These are phyloP conservation scores for Aspidoscelis tigris DNA, from an alignment of 2,113 vertebrate genomes.

Conservation along the genomic window DNA sequence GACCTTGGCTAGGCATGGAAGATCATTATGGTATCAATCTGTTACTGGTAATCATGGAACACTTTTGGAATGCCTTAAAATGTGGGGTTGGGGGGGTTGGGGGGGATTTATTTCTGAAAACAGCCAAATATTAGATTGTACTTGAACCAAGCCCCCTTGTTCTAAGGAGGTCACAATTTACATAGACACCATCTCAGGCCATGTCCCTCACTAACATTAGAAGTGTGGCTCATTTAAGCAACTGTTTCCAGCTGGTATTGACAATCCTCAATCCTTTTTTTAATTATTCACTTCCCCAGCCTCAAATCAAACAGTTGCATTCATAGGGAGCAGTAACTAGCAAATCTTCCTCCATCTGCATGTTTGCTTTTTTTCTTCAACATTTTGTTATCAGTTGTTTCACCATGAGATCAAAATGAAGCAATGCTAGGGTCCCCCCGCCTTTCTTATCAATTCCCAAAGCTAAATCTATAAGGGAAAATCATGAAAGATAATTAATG, in stretches of 20 bases:
- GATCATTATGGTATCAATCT: background rate
- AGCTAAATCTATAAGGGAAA: background rate
- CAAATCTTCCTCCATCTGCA: background rate
- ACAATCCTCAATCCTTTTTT: background rate
- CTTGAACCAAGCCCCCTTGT: background rate
- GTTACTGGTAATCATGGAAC: background rate
- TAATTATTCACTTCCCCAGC: background rate
- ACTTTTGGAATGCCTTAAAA: background rate
- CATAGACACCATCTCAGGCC: background rate
- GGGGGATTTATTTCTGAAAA: background rate
- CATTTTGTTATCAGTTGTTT: background rate
- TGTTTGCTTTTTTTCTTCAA: background rate
- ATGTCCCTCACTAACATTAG: background rate
- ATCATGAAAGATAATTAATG: constrained; percentile 37
- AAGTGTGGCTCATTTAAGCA: background rate
- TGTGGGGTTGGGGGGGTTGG: background rate
- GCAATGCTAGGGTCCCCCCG: too few relatives aligned
- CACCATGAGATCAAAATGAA: background rate
- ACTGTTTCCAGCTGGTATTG: background rate
- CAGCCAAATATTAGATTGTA: background rate
- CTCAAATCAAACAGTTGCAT: background rate
- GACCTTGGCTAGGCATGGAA: too few relatives aligned
- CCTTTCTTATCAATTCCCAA: background rate
- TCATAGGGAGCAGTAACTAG: background rate
- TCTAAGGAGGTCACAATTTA: background rate